phyloP scores from a whole-genome alignment of 2,113 vertebrate genomes.

The Leucosticte australis region DNA sequence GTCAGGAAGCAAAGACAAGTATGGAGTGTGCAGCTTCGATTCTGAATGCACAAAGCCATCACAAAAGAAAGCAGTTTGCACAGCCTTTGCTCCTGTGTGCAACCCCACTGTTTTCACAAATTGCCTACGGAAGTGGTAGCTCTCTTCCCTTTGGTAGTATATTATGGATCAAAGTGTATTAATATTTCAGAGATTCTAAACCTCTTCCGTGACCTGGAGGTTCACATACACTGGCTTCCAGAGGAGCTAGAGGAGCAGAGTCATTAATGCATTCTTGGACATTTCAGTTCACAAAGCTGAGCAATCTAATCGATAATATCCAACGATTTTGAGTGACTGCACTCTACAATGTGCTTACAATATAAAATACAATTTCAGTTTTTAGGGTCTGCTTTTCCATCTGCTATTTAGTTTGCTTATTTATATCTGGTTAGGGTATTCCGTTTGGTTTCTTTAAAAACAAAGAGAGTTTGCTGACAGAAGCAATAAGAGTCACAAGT shows the following conservation, averaged over 20 bases:
- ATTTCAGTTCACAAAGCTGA: background rate
- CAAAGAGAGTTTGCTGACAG: background rate
- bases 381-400: background rate
- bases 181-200: background rate
- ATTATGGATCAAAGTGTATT: background rate
- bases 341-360: background rate
- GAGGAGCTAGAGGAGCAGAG: background rate
- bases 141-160: background rate
- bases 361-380: background rate
- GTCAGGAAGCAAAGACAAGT: background rate
- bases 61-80: background rate
- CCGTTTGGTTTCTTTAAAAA: background rate
- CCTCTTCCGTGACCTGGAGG: background rate
- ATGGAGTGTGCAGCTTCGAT: accelerated
- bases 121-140: background rate
- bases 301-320: background rate
- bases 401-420: background rate
- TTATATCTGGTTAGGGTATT: background rate
- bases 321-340: background rate
- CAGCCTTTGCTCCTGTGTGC: background rate
- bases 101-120: background rate
- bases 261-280: background rate
- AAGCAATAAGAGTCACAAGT: background rate
- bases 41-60: background rate
- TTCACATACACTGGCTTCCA: background rate